Evolutionary conservation across 2,888 invertebrate genomes (phyloP).

Genomic region (Tanypteryx hageni): DNA sequence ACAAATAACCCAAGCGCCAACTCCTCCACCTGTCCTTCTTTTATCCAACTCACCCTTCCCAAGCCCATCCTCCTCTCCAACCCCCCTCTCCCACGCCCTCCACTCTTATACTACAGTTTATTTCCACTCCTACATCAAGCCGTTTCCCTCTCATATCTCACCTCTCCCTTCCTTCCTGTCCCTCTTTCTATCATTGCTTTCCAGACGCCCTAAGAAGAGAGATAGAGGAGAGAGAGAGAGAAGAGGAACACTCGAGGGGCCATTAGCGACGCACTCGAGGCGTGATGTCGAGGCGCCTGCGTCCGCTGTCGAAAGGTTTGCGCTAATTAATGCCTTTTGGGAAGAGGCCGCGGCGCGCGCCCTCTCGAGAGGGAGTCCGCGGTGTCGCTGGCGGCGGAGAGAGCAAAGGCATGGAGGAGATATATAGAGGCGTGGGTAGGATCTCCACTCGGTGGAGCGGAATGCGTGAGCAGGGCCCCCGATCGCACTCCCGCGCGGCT

Average conservation of each 20-base stretch:
- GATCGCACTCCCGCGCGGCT: background rate
- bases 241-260: constrained; percentile 1
- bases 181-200: background rate
- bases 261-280: constrained; percentile 52
- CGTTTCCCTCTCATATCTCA: background rate
- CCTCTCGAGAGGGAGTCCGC: background rate
- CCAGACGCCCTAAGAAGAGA: constrained; percentile 37
- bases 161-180: background rate
- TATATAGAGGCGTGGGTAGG: background rate
- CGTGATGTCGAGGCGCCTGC: constrained; percentile 61
- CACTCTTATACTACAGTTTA: background rate
- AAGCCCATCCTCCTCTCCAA: background rate
- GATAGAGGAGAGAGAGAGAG: too few relatives aligned
- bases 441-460: background rate
- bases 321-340: constrained; percentile 49
- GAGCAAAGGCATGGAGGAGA: constrained; percentile 17
- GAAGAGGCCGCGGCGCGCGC: background rate
- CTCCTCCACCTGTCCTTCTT: constrained; percentile 53
- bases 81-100: background rate
- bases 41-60: constrained; percentile 34
- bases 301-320: constrained; percentile 47
- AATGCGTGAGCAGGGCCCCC: background rate
- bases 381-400: background rate
- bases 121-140: constrained; percentile 4
- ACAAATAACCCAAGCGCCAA: constrained; percentile 38